phyloP scores from a whole-genome alignment of 2,113 vertebrate genomes.

The Gambusia holbrooki region DNA sequence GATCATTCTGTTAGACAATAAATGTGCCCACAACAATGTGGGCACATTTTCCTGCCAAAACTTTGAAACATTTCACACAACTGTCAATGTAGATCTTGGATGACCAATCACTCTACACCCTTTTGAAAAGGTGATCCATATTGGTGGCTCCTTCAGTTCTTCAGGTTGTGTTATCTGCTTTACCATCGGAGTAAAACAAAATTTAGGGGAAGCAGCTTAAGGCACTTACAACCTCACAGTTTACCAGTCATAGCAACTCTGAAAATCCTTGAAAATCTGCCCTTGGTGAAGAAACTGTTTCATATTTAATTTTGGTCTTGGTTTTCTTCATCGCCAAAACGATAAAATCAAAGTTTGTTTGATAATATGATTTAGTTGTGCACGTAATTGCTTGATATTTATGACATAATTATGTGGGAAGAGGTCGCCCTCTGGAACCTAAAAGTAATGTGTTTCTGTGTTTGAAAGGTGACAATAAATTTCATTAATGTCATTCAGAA shows the following conservation, averaged over 20 bases:
- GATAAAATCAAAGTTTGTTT: not conserved
- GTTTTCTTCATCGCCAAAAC: too few species aligned
- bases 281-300: too few species aligned
- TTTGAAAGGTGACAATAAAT: too few species aligned
- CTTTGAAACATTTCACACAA: not conserved
- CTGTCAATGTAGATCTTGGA: too few species aligned
- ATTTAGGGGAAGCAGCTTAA: too few species aligned
- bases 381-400: too few species aligned
- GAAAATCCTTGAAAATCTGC: not conserved
- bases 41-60: not conserved
- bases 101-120: not conserved
- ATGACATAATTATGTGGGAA: too few species aligned
- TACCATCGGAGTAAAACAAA: not conserved
- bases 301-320: too few species aligned
- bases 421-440: not conserved
- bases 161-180: not conserved
- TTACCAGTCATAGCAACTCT: not conserved
- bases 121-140: not conserved
- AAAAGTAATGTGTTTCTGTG: not conserved
- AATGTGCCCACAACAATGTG: not conserved
- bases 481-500: too few species aligned
- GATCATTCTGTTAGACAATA: not conserved
- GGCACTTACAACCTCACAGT: too few species aligned
- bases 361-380: not conserved
- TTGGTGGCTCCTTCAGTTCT: not conserved